Percentiles rank a stretch among this genome's conserved stretches.
phyloP scores from a whole-genome alignment of 2,113 vertebrate species.

The Thomomys bottae region DNA sequence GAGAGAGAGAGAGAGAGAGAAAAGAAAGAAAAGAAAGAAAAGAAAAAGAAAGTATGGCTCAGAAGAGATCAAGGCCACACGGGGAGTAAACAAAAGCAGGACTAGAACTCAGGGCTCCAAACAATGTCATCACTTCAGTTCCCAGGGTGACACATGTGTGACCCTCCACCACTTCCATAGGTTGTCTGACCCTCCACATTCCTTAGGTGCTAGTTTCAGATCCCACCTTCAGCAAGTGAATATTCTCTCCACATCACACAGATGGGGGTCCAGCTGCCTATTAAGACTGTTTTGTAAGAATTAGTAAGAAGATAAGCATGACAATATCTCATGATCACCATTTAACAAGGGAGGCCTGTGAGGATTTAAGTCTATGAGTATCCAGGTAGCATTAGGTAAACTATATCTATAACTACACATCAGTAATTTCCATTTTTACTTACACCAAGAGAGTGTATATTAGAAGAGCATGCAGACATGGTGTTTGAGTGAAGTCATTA shows the following conservation, averaged over 20 bases:
- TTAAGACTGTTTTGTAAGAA: no score
- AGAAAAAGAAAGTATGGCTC: background rate
- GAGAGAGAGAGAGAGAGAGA: no score
- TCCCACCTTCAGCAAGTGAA: background rate
- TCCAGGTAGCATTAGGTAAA: background rate
- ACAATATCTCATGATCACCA: background rate
- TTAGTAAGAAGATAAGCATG: background rate
- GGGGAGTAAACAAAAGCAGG: background rate
- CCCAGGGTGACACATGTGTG: no score
- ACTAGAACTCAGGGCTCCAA: background rate
- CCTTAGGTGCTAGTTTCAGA: no score
- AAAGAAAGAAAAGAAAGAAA: no score
- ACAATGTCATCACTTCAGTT: background rate
- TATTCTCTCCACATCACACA: background rate
- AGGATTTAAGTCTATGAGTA: background rate
- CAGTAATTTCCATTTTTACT: background rate
- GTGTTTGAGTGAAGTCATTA: accelerated
- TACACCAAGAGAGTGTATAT: background rate
- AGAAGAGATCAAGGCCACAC: background rate
- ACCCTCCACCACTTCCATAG: no score
- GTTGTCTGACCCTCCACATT: no score
- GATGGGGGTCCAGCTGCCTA: background rate
- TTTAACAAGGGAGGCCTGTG: background rate
- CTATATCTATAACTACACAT: background rate
- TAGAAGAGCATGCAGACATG: accelerated